Evolutionary conservation across 2,113 vertebrate species (phyloP).

Genomic region (Mola mola): DNA sequence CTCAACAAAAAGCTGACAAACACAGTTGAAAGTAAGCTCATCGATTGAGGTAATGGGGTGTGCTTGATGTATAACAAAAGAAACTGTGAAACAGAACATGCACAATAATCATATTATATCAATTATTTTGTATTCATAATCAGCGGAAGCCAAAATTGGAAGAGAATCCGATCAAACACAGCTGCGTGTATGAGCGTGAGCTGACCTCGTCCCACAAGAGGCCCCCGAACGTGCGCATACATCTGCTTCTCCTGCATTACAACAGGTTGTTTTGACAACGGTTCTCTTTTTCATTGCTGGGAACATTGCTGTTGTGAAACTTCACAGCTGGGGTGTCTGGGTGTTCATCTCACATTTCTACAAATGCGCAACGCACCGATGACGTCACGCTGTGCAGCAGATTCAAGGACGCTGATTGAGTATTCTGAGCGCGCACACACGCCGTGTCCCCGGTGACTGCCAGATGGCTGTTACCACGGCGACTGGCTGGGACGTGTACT

Average conservation of each 20-base stretch:
- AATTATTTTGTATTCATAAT: no score
- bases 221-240: no score
- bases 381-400: constrained; percentile 26
- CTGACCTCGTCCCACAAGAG: no score
- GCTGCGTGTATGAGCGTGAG: no score
- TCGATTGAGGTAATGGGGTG: no score
- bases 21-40: no score
- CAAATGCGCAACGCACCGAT: constrained; percentile 42
- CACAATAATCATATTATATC: no score
- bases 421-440: constrained; percentile 29
- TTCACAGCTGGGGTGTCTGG: background rate
- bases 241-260: background rate
- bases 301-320: background rate
- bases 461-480: constrained; percentile 77
- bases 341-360: constrained; percentile 46
- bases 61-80: no score
- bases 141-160: no score
- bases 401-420: constrained; percentile 58
- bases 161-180: no score
- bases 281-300: constrained; percentile 1
- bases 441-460: constrained; percentile 13
- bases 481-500: constrained; percentile 58
- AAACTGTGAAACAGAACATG: no score
- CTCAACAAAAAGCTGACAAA: no score
- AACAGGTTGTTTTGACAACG: background rate